Evolutionary conservation across 2,113 vertebrate species (phyloP).

Genomic region (Rhynchopsitta pachyrhyncha): DNA sequence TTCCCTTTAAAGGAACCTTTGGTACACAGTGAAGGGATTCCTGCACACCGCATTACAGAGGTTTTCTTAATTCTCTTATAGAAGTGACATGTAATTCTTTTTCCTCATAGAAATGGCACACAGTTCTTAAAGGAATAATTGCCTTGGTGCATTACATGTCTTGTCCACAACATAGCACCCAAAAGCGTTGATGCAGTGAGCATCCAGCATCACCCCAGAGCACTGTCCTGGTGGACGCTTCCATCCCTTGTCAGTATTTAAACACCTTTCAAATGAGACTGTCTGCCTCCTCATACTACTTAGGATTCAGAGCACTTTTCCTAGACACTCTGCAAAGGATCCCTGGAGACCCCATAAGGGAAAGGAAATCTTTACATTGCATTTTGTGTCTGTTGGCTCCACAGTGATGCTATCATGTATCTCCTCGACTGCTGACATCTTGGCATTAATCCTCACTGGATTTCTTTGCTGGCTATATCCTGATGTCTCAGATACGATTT

Average conservation of each 20-base stretch:
- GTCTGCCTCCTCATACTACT: not conserved
- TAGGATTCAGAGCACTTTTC: constrained; percentile 18
- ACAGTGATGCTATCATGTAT: not conserved
- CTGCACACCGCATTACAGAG: not conserved
- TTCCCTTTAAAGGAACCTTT: not conserved
- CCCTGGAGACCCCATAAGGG: not conserved
- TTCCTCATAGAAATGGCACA: not conserved
- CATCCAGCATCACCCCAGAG: not conserved
- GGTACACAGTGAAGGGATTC: not conserved
- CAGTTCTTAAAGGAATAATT: not conserved
- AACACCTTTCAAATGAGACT: not conserved
- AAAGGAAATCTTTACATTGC: not conserved
- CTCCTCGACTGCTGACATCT: not conserved
- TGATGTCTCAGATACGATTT: not conserved
- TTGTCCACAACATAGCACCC: rapidly evolving
- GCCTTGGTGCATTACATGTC: not conserved
- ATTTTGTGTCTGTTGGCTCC: not conserved
- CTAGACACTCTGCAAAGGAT: not conserved
- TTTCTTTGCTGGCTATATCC: not conserved
- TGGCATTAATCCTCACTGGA: not conserved
- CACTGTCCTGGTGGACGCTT: not conserved
- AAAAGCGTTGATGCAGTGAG: not conserved
- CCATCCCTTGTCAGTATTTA: not conserved
- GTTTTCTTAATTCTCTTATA: not conserved
- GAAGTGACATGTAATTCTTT: not conserved